phyloP scores from a whole-genome alignment of 92 coral and sea anemone genomes.

The Porites divaricata region DNA sequence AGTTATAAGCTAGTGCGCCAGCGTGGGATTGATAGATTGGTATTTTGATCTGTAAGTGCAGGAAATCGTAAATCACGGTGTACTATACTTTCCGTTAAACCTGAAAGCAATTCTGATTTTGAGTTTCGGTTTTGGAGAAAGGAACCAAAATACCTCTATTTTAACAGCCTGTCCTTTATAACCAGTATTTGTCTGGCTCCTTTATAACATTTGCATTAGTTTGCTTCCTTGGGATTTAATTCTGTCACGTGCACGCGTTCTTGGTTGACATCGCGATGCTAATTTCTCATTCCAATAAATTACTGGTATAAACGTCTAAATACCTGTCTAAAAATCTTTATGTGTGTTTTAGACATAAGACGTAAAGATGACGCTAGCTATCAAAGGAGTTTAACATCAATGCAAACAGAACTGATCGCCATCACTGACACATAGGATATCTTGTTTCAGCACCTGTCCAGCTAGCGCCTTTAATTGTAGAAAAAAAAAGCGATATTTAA shows the following conservation, averaged over 20 bases:
- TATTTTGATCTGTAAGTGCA: conserved; percentile 3
- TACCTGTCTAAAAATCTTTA: background rate
- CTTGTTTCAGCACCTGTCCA: conserved; percentile 18
- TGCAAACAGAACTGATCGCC: background rate
- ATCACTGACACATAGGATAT: background rate
- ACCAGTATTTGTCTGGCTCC: no score
- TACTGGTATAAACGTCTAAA: background rate
- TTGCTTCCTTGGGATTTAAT: no score
- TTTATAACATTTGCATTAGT: no score
- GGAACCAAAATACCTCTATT: background rate
- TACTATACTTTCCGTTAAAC: background rate
- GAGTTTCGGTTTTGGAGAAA: background rate
- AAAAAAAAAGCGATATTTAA: no score
- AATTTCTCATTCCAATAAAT: background rate
- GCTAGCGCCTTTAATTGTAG: background rate
- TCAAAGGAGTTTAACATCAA: background rate
- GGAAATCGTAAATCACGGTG: conserved; percentile 15
- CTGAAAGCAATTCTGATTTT: background rate
- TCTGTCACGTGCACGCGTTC: no score
- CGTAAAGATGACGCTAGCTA: conserved; percentile 5
- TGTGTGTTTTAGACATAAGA: background rate
- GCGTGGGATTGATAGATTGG: background rate
- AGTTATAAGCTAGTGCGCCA: background rate
- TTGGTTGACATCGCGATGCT: no score
- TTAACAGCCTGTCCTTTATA: background rate